Base-by-base conservation (phyloP, 2,797 vertebrate species). In the Phrynocephalus forsythii region DNA sequence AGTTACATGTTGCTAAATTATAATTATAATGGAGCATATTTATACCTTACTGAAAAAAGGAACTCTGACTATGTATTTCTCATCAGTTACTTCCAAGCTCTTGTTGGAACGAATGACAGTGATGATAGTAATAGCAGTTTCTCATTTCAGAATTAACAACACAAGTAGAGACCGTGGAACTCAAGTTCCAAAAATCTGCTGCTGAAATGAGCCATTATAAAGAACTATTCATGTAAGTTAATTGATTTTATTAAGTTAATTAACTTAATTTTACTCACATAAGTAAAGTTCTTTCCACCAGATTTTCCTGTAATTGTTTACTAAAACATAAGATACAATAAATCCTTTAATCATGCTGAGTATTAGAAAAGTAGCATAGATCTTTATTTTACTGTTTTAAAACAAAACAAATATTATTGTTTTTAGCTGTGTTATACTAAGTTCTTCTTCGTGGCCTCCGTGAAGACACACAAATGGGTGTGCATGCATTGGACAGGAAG, bases 201-300 rank as follows among this genome's bases (percentile, higher is more conserved):
- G 93, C 93, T 0, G 96, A 97, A 91, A 90, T 94, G 92, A 95
- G 95, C n/a, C 94, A 89, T 87, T 96, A 90, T 92, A 96, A 96
- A 92, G 94, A 96, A 89, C 93, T 96, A 79, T 56, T 97, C 13
- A 90, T 84, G 97, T 97, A 96, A 97, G 97, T 86, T 60, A 79
- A 73, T 56, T 79, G 6, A 66, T 73, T 87, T 90, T 90, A 0
- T 67, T 81, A 63, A 20, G 60, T 18, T 63, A 63, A 18, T 16
- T 63, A 63, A 63, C 60, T 13, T 63, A 63, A 63, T 63, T 63
- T 63, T 63, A 63, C 13, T 63, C 15, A 63, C 15, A 18, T 63
- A 18, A 18, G 60, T 63, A 63, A 3, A 83, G 88, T 87, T 48
- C 80, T 78, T 50, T 82, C 83, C 50, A 0, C 78, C 79, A 66